Conservation (phyloP, 2,113 vertebrate genomes). For the Stegastes partitus region DNA sequence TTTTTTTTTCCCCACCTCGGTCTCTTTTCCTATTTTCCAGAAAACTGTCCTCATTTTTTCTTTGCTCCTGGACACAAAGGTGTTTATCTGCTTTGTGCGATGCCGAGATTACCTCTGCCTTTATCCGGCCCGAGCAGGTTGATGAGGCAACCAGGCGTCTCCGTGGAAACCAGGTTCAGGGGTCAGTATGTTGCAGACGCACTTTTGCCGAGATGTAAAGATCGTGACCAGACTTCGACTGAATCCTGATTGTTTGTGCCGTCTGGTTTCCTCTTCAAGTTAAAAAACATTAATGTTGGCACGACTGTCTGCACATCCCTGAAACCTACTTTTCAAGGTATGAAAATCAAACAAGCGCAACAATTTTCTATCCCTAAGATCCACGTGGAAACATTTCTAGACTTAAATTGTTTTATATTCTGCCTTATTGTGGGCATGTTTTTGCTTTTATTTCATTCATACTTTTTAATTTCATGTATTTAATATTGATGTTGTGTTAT, state of each 20-base stretch:
- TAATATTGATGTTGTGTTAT: not conserved
- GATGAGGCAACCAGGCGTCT: constrained; percentile 41
- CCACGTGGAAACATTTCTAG: not conserved
- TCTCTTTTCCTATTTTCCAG: constrained; percentile 48
- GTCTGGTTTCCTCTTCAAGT: constrained; percentile 42
- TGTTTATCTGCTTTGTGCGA: constrained; percentile 64
- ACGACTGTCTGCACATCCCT: not conserved
- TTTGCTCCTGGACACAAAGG: constrained; percentile 58
- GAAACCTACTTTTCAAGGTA: not conserved
- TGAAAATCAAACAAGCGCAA: not conserved
- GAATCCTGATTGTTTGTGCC: constrained; percentile 19
- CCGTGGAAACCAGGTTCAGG: constrained; percentile 69
- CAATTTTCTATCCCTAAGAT: not conserved
- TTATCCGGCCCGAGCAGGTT: constrained; percentile 57
- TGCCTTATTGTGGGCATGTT: not conserved
- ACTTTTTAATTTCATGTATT: not conserved
- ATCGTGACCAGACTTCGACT: constrained; percentile 38
- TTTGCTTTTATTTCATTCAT: not conserved
- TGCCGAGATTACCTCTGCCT: constrained; percentile 63
- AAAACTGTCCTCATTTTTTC: constrained; percentile 60
- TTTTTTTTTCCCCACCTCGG: constrained; percentile 35
- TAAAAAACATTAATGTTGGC: not conserved
- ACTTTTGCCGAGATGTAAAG: constrained; percentile 49
- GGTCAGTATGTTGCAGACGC: constrained; percentile 52
- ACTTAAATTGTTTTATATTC: not conserved